phyloP scores from a whole-genome alignment of 2,797 vertebrate species.

The Balearica regulorum region DNA sequence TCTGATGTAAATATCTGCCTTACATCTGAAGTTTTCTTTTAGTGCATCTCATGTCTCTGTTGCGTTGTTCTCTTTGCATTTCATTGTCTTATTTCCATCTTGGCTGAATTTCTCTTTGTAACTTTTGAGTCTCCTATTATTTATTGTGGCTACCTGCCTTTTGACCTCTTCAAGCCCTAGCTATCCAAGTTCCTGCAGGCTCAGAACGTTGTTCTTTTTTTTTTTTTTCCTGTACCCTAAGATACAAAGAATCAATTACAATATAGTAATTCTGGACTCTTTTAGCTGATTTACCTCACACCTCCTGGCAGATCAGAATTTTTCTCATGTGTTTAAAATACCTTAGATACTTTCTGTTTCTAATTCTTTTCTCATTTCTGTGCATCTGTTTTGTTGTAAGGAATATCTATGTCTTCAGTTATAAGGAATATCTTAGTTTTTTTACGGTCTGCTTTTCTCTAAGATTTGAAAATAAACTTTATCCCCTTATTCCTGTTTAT shows the following conservation, averaged over 20 bases:
- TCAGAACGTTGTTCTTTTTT: not conserved
- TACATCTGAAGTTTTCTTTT: not conserved
- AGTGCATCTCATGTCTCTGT: not conserved
- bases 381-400: not conserved
- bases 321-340: not conserved
- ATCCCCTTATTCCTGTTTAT: not conserved
- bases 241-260: not conserved
- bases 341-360: not conserved
- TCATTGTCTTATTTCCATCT: not conserved
- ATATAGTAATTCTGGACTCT: not conserved
- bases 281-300: not conserved
- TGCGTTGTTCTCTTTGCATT: not conserved
- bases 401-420: too few relatives aligned
- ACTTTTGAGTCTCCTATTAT: not conserved
- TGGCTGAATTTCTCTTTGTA: not conserved
- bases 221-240: not conserved
- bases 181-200: not conserved
- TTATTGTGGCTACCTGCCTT: not conserved
- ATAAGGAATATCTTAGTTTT: not conserved
- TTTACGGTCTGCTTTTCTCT: not conserved
- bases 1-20: not conserved
- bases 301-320: not conserved
- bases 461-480: not conserved
- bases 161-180: not conserved
- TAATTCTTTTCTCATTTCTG: not conserved